Evolutionary conservation across 2,888 invertebrate genomes (phyloP).

Genomic region (Agrilus cyanescens): DNA sequence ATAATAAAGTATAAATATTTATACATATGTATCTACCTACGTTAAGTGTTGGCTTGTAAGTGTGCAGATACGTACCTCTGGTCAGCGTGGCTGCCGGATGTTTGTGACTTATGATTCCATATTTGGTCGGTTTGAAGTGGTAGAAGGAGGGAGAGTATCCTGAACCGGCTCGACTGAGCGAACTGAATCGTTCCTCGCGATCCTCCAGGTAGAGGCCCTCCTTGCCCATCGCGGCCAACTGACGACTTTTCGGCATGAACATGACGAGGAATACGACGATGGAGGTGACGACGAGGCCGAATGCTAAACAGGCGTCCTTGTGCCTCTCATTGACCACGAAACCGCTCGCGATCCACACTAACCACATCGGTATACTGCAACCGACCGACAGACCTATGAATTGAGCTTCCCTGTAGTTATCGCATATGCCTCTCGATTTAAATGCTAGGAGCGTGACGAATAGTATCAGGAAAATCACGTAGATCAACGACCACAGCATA

Average conservation of each 20-base stretch:
- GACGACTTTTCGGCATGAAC: conserved; percentile 89
- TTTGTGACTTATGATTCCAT: conserved; percentile 36
- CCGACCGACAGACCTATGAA: conserved; percentile 85
- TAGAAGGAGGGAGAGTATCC: conserved; percentile 87
- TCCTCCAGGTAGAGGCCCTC: conserved; percentile 75
- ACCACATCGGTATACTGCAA: conserved; percentile 76
- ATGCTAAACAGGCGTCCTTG: conserved; percentile 80
- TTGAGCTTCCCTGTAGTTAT: conserved; percentile 86
- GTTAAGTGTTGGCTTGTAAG: neutral
- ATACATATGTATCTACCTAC: no score
- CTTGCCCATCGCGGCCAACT: conserved; percentile 83
- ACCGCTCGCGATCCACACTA: conserved; percentile 75
- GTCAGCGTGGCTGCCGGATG: conserved; percentile 29
- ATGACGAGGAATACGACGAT: conserved; percentile 80
- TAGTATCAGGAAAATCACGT: conserved; percentile 74
- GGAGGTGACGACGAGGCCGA: conserved; percentile 76
- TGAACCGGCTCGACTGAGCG: conserved; percentile 63
- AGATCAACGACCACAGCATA: conserved; percentile 64
- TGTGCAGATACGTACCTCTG: conserved; percentile 22
- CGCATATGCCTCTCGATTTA: conserved; percentile 76
- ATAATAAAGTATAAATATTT: neutral
- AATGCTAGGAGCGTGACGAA: conserved; percentile 77
- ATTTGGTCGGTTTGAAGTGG: conserved; percentile 82
- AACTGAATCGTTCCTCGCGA: conserved; percentile 72
- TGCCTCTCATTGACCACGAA: conserved; percentile 66